Base-by-base conservation (phyloP, 2,113 vertebrate genomes). In the Heterotis niloticus region DNA sequence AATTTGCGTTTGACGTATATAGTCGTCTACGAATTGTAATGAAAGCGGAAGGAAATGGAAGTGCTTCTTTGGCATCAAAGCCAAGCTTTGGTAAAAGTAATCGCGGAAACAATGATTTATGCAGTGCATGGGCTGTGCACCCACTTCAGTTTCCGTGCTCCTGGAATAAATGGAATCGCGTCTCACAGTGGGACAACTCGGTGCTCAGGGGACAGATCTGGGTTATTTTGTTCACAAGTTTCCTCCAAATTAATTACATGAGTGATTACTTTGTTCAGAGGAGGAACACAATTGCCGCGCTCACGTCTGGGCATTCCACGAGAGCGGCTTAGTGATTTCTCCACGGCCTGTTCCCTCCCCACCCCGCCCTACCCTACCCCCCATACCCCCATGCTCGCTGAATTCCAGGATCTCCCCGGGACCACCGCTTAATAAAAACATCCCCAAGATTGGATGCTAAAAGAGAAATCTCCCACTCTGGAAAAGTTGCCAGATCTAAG, bases 201-300 rank as follows among this genome's bases (percentile, higher is more conserved):
- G 80, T 83, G 83, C 87, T 89, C 83, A 81, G 80, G 44, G 80
- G 64, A 84, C 81, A 88, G 83, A 90, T 89, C 85, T 85, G 83
- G 84, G 89, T 90, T 89, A 89, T 86, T 86, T 87, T 86, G 80
- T 82, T 83, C 87, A 79, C 84, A 84, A 81, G 86, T 89, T 90
- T 88, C 84, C 79, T 84, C 68, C 64, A 88, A 84, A 90, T 92
- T 92, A 91, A 92, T 92, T 92, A 91, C 88, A 90, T 91, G 89
- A 92, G 86, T 89, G 89, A 92, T 91, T 91, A 91, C 88, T 90
- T 90, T 89, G 85, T 84, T 88, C 82, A 73, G 78, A 64, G 85
- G 84, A 87, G 86, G 86, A 88, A 82, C 79, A 79, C 84, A 84
- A 67, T 81, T 79, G 81, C 79, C 80, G 81, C 85, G 86, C 80